phyloP scores from a whole-genome alignment of 2,888 invertebrate species.

The Cataglyphis rosenhaueri region DNA sequence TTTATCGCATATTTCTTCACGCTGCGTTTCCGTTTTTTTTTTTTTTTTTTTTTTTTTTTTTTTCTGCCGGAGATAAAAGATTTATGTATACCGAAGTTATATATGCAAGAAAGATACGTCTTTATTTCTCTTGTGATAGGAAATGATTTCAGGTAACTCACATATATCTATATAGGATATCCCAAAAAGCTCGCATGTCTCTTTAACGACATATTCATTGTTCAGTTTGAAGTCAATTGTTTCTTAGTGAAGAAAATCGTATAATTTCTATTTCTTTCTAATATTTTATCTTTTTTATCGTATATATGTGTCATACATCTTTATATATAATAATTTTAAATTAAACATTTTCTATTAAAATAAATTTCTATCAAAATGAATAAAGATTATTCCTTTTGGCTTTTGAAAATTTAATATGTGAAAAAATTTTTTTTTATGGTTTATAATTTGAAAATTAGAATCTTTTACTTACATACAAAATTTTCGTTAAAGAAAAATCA shows the following conservation, averaged over 20 bases:
- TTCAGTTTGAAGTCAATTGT: not conserved
- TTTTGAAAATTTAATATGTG: not conserved
- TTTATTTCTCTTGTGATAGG: not conserved
- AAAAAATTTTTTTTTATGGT: not conserved
- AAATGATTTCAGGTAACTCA: constrained; percentile 2
- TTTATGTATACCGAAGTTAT: not conserved
- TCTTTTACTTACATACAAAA: not conserved
- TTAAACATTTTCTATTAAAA: not conserved
- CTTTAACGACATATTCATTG: not conserved
- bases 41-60: not conserved
- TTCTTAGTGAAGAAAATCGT: not conserved
- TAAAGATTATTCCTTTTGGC: not conserved
- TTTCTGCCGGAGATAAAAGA: constrained; percentile 24
- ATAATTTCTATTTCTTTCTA: not conserved
- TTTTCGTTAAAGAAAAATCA: not conserved
- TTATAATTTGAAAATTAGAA: not conserved
- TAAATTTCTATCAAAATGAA: not conserved
- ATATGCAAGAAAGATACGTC: constrained; percentile 1
- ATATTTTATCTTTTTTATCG: not conserved
- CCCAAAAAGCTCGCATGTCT: not conserved
- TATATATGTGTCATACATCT: not conserved
- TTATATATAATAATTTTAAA: not conserved
- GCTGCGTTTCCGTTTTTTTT: constrained; percentile 23
- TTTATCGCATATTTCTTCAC: constrained; percentile 25
- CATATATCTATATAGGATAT: not conserved